Evolutionary conservation across 2,888 invertebrate genomes (phyloP).

Genomic region (Drosophila greeni): DNA sequence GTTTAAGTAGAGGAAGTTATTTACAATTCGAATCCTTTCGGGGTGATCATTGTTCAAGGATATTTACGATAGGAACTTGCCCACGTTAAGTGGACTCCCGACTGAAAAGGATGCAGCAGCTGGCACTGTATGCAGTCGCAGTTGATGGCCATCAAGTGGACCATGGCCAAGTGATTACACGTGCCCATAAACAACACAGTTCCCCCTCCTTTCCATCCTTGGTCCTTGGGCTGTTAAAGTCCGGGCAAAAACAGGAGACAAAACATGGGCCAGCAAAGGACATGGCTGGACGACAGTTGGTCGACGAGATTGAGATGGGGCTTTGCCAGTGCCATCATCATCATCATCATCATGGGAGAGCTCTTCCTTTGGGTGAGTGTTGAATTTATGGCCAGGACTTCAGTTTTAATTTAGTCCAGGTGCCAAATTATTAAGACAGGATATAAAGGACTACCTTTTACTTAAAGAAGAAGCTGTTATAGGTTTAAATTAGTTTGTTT

Average conservation of each 20-base stretch:
- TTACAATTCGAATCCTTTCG: constrained; percentile 4
- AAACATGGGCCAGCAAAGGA: constrained; percentile 24
- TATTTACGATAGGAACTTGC: constrained; percentile 7
- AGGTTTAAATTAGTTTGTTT: fast-evolving
- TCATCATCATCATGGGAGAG: constrained; percentile 18
- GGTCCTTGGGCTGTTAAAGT: constrained; percentile 47
- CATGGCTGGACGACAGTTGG: constrained; percentile 12
- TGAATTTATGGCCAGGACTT: constrained; percentile 64
- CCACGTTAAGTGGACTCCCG: constrained; percentile 4
- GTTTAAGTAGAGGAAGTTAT: background rate
- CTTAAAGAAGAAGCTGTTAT: constrained; percentile 3
- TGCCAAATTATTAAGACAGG: constrained; percentile 65
- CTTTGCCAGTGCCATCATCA: constrained; percentile 37
- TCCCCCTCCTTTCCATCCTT: background rate
- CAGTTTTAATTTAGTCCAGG: constrained; percentile 65
- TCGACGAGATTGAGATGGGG: constrained; percentile 14
- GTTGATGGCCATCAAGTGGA: constrained; percentile 57
- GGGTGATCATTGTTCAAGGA: constrained; percentile 1
- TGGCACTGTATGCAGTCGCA: constrained; percentile 14
- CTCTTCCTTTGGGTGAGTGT: background rate
- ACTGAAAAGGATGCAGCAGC: constrained; percentile 1
- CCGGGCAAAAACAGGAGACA: constrained; percentile 36
- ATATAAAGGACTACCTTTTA: background rate
- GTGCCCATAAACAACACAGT: constrained; percentile 62
- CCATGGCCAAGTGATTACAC: constrained; percentile 66